Percentiles rank a stretch among this genome's conserved stretches.
phyloP scores from a whole-genome alignment of 2,888 invertebrate genomes.

The Malthinus flaveolus region DNA sequence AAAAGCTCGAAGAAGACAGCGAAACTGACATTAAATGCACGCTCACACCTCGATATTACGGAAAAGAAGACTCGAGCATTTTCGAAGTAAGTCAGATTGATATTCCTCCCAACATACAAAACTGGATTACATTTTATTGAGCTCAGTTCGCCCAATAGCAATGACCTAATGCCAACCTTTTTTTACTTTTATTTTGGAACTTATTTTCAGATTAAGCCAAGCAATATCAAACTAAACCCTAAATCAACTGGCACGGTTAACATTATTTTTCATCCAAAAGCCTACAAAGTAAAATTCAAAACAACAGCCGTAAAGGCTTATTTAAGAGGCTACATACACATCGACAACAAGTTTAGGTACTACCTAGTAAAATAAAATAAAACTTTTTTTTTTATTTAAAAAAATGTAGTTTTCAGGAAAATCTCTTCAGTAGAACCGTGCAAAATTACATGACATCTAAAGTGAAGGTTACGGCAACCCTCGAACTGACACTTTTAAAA shows the following conservation, averaged over 20 bases:
- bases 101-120: no score
- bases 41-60: constrained; percentile 39
- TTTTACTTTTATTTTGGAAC: neutral
- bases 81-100: constrained; percentile 31
- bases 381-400: neutral
- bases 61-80: constrained; percentile 27
- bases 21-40: neutral
- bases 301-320: constrained; percentile 11
- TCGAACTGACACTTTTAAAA: constrained; percentile 34
- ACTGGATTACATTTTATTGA: neutral
- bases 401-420: constrained; percentile 34
- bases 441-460: constrained; percentile 36
- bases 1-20: no score
- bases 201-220: constrained; percentile 30
- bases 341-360: constrained; percentile 39
- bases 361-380: constrained; percentile 19
- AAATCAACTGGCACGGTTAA: constrained; percentile 30
- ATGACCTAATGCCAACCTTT: no score
- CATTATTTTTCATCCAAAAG: constrained; percentile 25
- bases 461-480: constrained; percentile 29
- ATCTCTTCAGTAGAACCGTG: constrained; percentile 34
- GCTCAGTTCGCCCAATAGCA: neutral
- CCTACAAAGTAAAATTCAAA: constrained; percentile 2
- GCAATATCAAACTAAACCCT: constrained; percentile 37
- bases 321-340: constrained; percentile 37